These are phyloP conservation scores for Mirounga angustirostris DNA, from an alignment of 2,113 vertebrate genomes.

Conservation along the genomic window DNA sequence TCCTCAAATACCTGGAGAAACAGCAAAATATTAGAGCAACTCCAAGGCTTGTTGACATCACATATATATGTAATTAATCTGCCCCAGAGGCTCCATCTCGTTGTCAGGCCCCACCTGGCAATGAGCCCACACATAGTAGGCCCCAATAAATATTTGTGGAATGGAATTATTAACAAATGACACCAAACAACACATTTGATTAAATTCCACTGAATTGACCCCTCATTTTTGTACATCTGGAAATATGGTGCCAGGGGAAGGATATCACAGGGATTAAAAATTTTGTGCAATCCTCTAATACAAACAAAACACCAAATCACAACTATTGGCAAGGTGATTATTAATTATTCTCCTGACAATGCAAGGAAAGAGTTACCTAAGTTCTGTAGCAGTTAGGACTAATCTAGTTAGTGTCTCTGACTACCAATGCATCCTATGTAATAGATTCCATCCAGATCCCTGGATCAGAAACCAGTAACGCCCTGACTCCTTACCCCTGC, in stretches of 20 bases:
- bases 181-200: background rate
- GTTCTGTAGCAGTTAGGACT: background rate
- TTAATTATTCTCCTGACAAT: background rate
- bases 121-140: background rate
- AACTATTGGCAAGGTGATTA: background rate
- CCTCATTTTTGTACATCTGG: background rate
- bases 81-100: background rate
- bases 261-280: background rate
- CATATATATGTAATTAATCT: background rate
- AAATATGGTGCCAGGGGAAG: background rate
- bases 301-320: conserved; percentile 22
- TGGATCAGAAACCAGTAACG: background rate
- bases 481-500: background rate
- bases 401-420: background rate
- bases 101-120: background rate
- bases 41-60: background rate
- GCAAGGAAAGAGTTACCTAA: background rate
- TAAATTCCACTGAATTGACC: background rate
- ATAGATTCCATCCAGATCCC: background rate
- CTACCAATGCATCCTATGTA: background rate
- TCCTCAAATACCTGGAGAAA: background rate
- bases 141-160: background rate
- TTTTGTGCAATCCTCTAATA: background rate
- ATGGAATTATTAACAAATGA: background rate
- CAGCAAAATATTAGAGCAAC: background rate